phyloP scores from a whole-genome alignment of 2,113 vertebrate species.

The Parotia lawesii region DNA sequence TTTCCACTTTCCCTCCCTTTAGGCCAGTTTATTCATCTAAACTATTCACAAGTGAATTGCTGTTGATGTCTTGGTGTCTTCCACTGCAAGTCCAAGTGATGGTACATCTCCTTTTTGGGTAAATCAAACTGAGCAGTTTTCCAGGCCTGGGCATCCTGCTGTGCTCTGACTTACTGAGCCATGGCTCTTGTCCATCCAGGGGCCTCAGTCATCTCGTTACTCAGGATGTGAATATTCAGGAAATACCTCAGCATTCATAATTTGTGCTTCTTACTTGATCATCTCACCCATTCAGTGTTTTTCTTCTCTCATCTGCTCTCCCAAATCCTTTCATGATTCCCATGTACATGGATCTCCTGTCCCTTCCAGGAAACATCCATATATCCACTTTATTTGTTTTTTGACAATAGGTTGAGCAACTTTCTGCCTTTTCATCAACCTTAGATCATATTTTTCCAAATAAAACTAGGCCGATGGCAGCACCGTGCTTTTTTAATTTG shows the following conservation, averaged over 20 bases:
- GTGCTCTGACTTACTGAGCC: not conserved
- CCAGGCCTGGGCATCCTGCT: not conserved
- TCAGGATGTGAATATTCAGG: not conserved
- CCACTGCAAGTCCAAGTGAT: not conserved
- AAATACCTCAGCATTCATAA: not conserved
- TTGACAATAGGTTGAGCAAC: not conserved
- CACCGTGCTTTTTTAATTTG: not conserved
- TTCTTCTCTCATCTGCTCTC: not conserved
- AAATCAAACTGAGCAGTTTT: not conserved
- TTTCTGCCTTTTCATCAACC: not conserved
- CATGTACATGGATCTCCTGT: not conserved
- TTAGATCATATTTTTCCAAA: not conserved
- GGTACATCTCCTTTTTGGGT: not conserved
- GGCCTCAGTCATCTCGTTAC: rapidly evolving
- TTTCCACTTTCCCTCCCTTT: not conserved
- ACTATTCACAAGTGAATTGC: not conserved
- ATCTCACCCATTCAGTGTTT: not conserved
- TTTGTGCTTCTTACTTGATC: not conserved
- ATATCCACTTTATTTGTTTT: not conserved
- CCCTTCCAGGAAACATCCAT: not conserved
- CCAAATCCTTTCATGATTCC: not conserved
- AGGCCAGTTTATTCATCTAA: not conserved
- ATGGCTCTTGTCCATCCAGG: not conserved
- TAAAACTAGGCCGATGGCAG: not conserved
- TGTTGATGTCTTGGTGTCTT: not conserved